Percentiles rank a stretch among this genome's conserved stretches.
These are phyloP conservation scores for Phylloscopus whistleri DNA, from an alignment of 2,113 vertebrate genomes.

Conservation along the genomic window DNA sequence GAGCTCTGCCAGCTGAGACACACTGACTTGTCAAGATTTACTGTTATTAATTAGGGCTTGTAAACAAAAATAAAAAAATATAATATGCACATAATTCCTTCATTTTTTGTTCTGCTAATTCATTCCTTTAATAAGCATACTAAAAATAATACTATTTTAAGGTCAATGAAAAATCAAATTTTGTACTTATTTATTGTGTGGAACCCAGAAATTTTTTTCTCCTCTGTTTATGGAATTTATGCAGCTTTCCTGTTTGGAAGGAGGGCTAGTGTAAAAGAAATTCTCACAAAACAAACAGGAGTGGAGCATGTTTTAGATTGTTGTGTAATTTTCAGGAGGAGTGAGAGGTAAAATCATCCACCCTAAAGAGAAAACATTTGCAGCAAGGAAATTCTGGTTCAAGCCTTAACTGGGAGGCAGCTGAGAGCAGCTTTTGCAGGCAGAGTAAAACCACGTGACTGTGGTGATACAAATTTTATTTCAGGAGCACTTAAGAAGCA, in stretches of 20 bases:
- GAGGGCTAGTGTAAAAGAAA: neutral
- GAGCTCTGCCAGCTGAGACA: neutral
- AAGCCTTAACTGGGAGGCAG: neutral
- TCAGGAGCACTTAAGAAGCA: constrained; percentile 6
- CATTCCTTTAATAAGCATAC: constrained; percentile 30
- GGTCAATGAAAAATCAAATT: constrained; percentile 23
- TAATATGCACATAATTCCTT: neutral
- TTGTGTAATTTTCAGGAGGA: neutral
- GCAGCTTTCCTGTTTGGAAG: neutral
- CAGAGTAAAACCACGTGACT: neutral
- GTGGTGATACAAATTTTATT: constrained; percentile 9
- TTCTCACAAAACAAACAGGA: neutral
- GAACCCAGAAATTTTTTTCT: constrained; percentile 1
- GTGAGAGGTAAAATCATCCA: neutral
- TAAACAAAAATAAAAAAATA: neutral
- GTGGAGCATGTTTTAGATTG: neutral
- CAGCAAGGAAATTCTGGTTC: neutral
- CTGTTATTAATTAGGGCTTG: constrained; percentile 6
- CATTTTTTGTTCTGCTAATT: constrained; percentile 17
- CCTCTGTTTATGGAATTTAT: constrained; percentile 1
- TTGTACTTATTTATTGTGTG: constrained; percentile 13
- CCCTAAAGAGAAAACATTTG: neutral
- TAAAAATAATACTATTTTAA: neutral
- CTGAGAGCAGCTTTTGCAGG: neutral
- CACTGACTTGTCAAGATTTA: neutral